phyloP scores from a whole-genome alignment of 1,140 invertebrate species.

The Macrotrachela quadricornifera region DNA sequence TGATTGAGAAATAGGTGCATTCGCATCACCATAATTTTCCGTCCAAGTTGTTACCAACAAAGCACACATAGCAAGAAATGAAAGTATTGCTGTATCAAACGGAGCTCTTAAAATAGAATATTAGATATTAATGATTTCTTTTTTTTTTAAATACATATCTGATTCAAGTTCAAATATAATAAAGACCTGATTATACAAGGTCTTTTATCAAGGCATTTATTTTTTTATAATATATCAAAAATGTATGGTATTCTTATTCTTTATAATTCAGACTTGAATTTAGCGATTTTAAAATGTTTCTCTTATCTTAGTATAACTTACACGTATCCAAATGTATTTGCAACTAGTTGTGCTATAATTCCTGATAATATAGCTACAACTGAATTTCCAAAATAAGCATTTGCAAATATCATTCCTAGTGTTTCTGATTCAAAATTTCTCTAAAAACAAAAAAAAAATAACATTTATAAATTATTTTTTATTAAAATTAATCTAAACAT shows the following conservation, averaged over 20 bases:
- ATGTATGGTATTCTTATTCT: background rate
- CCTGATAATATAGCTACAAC: slow-evolving; percentile 44
- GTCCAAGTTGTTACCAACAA: slow-evolving; percentile 36
- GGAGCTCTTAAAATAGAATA: slow-evolving; percentile 38
- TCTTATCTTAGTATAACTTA: slow-evolving; percentile 18
- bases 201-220: no score
- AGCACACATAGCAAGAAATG: slow-evolving; percentile 34
- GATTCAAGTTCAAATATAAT: no score
- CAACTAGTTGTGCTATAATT: slow-evolving; percentile 39
- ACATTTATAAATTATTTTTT: slow-evolving; percentile 12
- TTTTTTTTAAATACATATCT: no score
- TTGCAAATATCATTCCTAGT: slow-evolving; percentile 37
- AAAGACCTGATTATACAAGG: no score
- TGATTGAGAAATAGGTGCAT: slow-evolving; percentile 20
- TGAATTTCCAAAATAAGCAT: slow-evolving; percentile 45
- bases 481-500: slow-evolving; percentile 8
- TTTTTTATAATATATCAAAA: no score
- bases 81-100: slow-evolving; percentile 41
- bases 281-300: background rate
- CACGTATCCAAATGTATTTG: slow-evolving; percentile 39
- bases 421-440: slow-evolving; percentile 22
- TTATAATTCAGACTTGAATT: background rate
- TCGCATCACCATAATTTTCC: slow-evolving; percentile 40
- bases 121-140: no score
- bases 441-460: slow-evolving; percentile 13